Base-by-base conservation (phyloP, 53 echinoderm and acorn worm genomes). In the Henricia sp. region DNA sequence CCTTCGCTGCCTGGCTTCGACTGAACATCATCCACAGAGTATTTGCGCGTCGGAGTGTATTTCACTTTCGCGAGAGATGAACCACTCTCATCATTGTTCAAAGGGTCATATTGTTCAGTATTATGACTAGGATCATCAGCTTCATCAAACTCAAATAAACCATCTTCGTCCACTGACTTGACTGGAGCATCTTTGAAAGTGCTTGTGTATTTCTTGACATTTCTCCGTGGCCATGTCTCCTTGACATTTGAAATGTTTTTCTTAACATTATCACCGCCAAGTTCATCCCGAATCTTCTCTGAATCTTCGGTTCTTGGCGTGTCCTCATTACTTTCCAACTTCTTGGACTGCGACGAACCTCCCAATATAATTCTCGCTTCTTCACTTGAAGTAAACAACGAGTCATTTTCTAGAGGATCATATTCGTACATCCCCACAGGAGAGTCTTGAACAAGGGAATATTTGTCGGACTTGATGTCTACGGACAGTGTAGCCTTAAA, bases 341-440 rank as follows among this genome's bases (percentile, higher is more conserved):
- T n/a, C n/a, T n/a, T n/a, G n/a, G n/a, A n/a, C n/a, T n/a, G n/a
- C n/a, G n/a, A n/a, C n/a, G n/a, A n/a, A n/a, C n/a, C n/a, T n/a
- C n/a, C n/a, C n/a, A n/a, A n/a, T n/a, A n/a, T n/a, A n/a, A n/a
- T n/a, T n/a, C n/a, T n/a, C n/a, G n/a, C n/a, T 5, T 33, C 11
- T 16, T 75, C 57, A 25, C 46, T 37, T 44, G 36, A 43, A 3
- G 34, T 37, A 23, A 59, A 51, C 68, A 78, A 53, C 19, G 24
- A 23, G 33, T 16, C 44, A 30, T 46, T 63, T 46, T 43, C 64
- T 8, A 89, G 72, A 11, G 89, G 89, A 70, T 89, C 70, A 64
- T 89, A 89, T 66, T 89, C 89, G 13, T 67, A 59, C 4, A 84
- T 60, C 38, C 28, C 77, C 20, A 33, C 52, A 33, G 54, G 42